phyloP scores from a whole-genome alignment of 1,140 invertebrate genomes.

The Meloidogyne floridensis region DNA sequence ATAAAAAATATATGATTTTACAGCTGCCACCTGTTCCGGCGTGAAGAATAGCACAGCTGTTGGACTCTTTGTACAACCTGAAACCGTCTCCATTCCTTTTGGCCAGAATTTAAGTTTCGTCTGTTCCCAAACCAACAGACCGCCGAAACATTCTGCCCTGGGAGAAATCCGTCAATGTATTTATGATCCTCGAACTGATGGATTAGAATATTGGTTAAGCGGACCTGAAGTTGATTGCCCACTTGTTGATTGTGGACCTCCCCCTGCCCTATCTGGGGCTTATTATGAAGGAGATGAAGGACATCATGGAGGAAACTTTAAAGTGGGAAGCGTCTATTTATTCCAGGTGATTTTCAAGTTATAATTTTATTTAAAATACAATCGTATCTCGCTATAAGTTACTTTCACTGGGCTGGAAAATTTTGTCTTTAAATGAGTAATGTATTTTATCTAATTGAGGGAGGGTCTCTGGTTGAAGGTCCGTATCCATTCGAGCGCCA shows the following conservation, averaged over 20 bases:
- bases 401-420: too few species aligned
- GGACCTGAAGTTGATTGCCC: constrained; percentile 75
- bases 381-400: too few species aligned
- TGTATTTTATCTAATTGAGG: too few species aligned
- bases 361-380: too few species aligned
- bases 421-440: too few species aligned
- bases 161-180: constrained; percentile 87
- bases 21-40: constrained; percentile 60
- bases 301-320: constrained; percentile 75
- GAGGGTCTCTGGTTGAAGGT: too few species aligned
- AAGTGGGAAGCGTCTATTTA: constrained; percentile 76
- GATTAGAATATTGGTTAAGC: constrained; percentile 87
- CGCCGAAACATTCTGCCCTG: constrained; percentile 69
- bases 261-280: constrained; percentile 75
- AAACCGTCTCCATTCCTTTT: constrained; percentile 50
- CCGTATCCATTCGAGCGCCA: too few species aligned
- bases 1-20: constrained; percentile 28
- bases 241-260: constrained; percentile 65
- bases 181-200: constrained; percentile 86
- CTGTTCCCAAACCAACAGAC: constrained; percentile 40
- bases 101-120: constrained; percentile 59
- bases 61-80: constrained; percentile 59
- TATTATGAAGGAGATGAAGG: constrained; percentile 80
- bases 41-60: constrained; percentile 56
- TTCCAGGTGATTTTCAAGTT: constrained; percentile 75